A percentile compares a stretch with the other conserved stretches of the same genome.
Evolutionary conservation across 2,113 vertebrate genomes (phyloP).

Genomic region (Leucopsar rothschildi): DNA sequence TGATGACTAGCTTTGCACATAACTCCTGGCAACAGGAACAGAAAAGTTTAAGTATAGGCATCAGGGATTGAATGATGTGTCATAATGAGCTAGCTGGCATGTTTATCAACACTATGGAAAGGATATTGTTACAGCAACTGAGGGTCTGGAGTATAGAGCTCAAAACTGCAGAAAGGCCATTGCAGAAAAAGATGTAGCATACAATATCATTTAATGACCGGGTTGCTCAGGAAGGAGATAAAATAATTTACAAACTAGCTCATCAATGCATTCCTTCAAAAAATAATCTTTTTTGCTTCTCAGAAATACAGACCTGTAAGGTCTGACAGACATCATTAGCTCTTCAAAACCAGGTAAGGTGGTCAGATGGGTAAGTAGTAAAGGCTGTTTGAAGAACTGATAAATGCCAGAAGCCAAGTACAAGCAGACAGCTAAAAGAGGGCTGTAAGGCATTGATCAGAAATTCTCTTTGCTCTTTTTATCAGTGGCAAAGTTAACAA

Average conservation of each 20-base stretch:
- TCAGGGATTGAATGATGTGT: background rate
- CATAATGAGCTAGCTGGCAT: background rate
- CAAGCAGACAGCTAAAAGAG: constrained; percentile 20
- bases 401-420: background rate
- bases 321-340: background rate
- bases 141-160: background rate
- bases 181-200: background rate
- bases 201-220: background rate
- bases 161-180: background rate
- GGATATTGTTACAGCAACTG: background rate
- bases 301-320: background rate
- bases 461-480: constrained; percentile 47
- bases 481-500: constrained; percentile 33
- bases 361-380: background rate
- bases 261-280: background rate
- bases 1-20: background rate
- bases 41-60: background rate
- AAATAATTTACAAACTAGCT: constrained; percentile 1
- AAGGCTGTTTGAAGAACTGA: constrained; percentile 15
- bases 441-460: background rate
- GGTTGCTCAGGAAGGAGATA: background rate
- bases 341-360: background rate
- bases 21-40: background rate
- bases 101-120: background rate
- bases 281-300: background rate